Percentiles rank a stretch among this genome's conserved stretches.
Evolutionary conservation across 2,888 invertebrate genomes (phyloP).

Genomic region (Sminthurides aquaticus): DNA sequence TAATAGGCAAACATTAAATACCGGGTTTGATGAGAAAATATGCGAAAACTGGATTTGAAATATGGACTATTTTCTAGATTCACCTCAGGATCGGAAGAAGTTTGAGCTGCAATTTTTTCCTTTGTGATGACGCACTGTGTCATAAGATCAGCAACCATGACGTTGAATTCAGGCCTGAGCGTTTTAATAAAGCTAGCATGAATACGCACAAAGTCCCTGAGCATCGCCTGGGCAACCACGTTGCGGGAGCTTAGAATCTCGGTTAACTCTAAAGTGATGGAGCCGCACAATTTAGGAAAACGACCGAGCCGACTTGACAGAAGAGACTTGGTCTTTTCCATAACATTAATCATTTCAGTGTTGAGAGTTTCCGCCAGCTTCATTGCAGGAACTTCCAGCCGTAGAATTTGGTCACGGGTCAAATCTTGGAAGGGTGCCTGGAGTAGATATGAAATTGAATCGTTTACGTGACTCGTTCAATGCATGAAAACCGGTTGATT

Average conservation of each 20-base stretch:
- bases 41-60: too few species aligned
- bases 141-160: not conserved
- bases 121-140: not conserved
- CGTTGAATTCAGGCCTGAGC: not conserved
- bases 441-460: too few species aligned
- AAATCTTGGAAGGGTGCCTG: not conserved
- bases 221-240: not conserved
- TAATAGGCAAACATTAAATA: too few species aligned
- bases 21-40: too few species aligned
- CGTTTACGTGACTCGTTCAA: too few species aligned
- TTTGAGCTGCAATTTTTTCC: not conserved
- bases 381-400: not conserved
- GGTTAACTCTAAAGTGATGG: not conserved
- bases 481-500: too few species aligned
- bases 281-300: not conserved
- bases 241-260: not conserved
- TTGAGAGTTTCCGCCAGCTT: not conserved
- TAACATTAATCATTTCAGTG: not conserved
- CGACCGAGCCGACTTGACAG: not conserved
- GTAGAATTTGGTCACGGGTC: not conserved
- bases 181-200: not conserved
- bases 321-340: not conserved
- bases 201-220: not conserved
- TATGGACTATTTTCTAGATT: too few species aligned
- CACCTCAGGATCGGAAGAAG: not conserved